Percentiles rank a stretch among this genome's conserved stretches.
Conservation (phyloP, 2,113 vertebrate species). For the Kryptolebias marmoratus region DNA sequence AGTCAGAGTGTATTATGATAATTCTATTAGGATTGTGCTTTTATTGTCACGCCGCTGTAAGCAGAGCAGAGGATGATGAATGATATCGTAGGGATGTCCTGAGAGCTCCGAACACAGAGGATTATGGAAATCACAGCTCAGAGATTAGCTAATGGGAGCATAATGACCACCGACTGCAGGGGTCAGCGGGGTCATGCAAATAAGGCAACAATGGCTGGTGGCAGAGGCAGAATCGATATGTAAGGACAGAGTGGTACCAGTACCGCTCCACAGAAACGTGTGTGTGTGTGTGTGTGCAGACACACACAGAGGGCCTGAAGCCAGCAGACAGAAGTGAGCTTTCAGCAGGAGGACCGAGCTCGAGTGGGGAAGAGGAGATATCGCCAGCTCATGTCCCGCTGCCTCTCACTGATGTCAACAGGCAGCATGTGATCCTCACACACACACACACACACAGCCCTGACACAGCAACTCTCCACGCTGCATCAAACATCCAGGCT, state of each 20-base stretch:
- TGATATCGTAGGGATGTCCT: constrained; percentile 34
- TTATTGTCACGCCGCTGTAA: no score
- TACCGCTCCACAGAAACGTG: constrained; percentile 7
- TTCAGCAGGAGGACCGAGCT: constrained; percentile 60
- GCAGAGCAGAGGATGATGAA: no score
- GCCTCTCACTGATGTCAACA: constrained; percentile 74
- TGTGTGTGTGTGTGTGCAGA: background rate
- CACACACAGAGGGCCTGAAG: constrained; percentile 39
- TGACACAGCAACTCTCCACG: constrained; percentile 55
- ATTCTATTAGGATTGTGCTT: no score
- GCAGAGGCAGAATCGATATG: constrained; percentile 57
- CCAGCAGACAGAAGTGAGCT: constrained; percentile 64
- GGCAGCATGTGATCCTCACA: constrained; percentile 57
- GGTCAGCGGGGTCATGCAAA: constrained; percentile 75
- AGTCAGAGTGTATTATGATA: no score
- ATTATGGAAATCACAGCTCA: constrained; percentile 82
- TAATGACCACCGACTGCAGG: constrained; percentile 75
- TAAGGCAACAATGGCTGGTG: constrained; percentile 48
- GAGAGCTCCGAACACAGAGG: constrained; percentile 75
- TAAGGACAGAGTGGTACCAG: constrained; percentile 48
- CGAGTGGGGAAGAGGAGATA: constrained; percentile 57
- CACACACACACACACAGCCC: constrained; percentile 30
- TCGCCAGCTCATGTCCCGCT: constrained; percentile 44
- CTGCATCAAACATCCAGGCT: constrained; percentile 67
- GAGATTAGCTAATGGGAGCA: constrained; percentile 84